These are phyloP conservation scores for Phorcus lineatus DNA, from an alignment of 2,888 invertebrate genomes.

Conservation along the genomic window DNA sequence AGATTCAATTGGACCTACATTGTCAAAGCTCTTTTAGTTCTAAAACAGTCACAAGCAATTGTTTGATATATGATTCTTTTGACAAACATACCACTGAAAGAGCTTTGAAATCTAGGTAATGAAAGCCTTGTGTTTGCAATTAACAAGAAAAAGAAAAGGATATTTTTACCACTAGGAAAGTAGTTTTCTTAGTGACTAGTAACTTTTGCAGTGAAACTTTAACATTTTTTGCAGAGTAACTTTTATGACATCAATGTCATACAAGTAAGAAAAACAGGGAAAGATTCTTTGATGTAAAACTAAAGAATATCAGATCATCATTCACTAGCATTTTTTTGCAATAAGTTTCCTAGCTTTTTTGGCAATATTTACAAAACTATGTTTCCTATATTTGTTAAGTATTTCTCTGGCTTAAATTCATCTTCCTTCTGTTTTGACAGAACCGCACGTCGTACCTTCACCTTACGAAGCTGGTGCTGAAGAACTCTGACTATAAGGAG, in stretches of 20 bases:
- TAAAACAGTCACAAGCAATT: no score
- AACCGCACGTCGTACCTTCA: slow-evolving; percentile 66
- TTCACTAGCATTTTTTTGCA: no score
- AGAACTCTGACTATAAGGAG: slow-evolving; percentile 67
- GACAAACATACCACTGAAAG: no score
- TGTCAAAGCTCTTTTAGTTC: no score
- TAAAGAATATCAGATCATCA: neutral
- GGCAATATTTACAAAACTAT: neutral
- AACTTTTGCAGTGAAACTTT: neutral
- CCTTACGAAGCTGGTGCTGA: slow-evolving; percentile 65
- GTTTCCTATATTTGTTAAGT: neutral
- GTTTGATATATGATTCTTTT: no score
- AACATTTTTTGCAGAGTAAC: no score
- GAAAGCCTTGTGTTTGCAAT: no score
- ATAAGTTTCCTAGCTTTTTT: no score
- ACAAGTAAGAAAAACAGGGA: neutral
- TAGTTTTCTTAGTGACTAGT: neutral
- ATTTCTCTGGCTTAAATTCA: neutral
- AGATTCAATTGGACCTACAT: no score
- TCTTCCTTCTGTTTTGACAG: slow-evolving; percentile 46
- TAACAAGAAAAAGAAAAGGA: no score
- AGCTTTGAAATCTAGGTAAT: no score
- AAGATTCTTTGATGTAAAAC: neutral
- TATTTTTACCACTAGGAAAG: neutral
- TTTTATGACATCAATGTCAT: neutral